Base-by-base conservation (phyloP, 2,888 invertebrate genomes). In the Ashinkailepas kermadecensis region DNA sequence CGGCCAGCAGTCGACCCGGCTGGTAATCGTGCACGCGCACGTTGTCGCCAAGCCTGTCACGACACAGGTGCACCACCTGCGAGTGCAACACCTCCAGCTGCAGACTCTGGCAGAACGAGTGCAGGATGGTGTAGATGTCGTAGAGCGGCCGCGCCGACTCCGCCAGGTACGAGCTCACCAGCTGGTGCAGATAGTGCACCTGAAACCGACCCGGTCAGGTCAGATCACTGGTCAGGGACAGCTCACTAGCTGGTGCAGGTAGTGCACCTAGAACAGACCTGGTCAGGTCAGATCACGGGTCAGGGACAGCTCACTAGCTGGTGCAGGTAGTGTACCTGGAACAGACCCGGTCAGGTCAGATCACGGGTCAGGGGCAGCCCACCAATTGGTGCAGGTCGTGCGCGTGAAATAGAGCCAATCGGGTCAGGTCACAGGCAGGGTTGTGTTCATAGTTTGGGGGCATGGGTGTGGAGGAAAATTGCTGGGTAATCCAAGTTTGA, bases 81-180 rank as follows among this genome's bases (percentile, higher is more conserved):
- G 95, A 94, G 86, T 95, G 95, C 8, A 96, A 88, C 11, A 93
- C 93, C 88, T 98, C 97, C 59, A 99, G 89, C 86, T 99, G 99
- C 58, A 99, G 89, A 0, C 96, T 95, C 86, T 97, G 95, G 86
- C 97, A 97, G 88, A 99, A 98, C 86, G 93, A 94, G 84, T 96
- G 95, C 62, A 98, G 89, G 83, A 93, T 93, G 86, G 92, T 92
- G 87, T 95, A 95, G 0, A 95, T 92, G 87, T 95, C 95, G 81
- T 92, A 91, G 23, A 95, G 88, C 4, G 95, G 94, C 86, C 92
- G 91, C 0, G 91, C 90, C 87, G 93, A 93, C 86, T 95, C 94
- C 18, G 94, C 93, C 13, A 96, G 89, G 62, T 97, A 91, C 0
- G 95, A 92, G 25, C 58, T 25, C 3, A 97, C 93, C 58, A 99